Evolutionary conservation across 2,797 vertebrate genomes (phyloP), one percentile per base, ranked within the genome.

Genomic region (Xenopus petersii): DNA sequence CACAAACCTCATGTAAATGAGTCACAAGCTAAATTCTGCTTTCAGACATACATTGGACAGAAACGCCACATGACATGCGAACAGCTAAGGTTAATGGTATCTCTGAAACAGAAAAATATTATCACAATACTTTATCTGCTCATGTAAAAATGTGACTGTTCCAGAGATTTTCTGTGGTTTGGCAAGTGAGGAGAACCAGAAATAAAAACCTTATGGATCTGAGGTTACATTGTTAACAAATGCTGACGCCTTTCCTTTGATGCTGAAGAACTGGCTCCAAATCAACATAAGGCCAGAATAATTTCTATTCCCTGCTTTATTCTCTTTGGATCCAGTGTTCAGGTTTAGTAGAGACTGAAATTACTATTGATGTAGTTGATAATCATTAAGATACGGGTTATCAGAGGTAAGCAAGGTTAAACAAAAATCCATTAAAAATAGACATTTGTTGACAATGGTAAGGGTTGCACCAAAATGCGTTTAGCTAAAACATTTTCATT

Each of bases 91-190:
- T 61, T 67, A 64, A 60, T 48, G 42, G 21, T 64, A 47, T 70
- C 54, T 64, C 60, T 42, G 16, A n/a, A 70, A 65, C 24, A 66
- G 5, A 4, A 2, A 47, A 8, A 79, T 49, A 47, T 55, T 81
- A 77, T 80, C 77, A 71, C 30, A 80, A 66, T 1, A 66, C 74
- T 83, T 83, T 67, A 80, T 80, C 48, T 60, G 79, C 79, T 63
- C 73, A 3, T 15, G 70, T n/a, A 33, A 75, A 82, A 83, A 79
- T n/a, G 79, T 70, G 26, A 78, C 4, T 71, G 11, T n/a, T 72
- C 17, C 64, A 62, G n/a, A n/a, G 36, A 80, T 80, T 81, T 84
- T 81, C 68, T 59, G 48, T 67, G 48, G 10, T 59, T 80, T 83
- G 65, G 72, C 60, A 69, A 55, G 64, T 64, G 73, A 76, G 24